Percentiles rank a stretch among this genome's conserved stretches.
These are phyloP conservation scores for Phyllostomus hastatus DNA, from an alignment of 2,113 vertebrate genomes.

Conservation along the genomic window DNA sequence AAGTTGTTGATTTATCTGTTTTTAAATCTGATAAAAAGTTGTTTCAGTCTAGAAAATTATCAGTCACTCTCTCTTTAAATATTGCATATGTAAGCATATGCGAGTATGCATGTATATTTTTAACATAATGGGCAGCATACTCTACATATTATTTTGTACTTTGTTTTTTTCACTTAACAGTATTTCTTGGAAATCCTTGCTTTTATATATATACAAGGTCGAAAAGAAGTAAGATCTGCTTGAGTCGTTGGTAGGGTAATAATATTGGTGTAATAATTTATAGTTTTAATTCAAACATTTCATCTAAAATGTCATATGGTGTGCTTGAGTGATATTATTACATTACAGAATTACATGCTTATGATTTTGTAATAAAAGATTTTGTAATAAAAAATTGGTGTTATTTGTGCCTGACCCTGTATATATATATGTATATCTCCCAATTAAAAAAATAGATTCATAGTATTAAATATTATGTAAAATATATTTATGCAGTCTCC, in stretches of 20 bases:
- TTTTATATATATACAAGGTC: neutral
- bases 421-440: neutral
- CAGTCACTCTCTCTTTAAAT: neutral
- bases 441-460: neutral
- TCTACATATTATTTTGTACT: neutral
- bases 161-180: neutral
- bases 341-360: no score
- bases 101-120: neutral
- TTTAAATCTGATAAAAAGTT: neutral
- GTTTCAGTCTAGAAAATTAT: neutral
- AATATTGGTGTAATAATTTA: no score
- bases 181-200: neutral
- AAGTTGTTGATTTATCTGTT: neutral
- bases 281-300: no score
- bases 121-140: neutral
- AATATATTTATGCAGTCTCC: neutral
- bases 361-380: no score
- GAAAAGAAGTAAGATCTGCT: no score
- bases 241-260: no score
- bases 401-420: no score
- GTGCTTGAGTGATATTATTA: no score
- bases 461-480: neutral
- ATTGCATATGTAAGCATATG: neutral
- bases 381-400: no score
- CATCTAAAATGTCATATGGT: no score